Base-by-base conservation (phyloP, 2,797 vertebrate genomes). In the Coregonus suidteri region DNA sequence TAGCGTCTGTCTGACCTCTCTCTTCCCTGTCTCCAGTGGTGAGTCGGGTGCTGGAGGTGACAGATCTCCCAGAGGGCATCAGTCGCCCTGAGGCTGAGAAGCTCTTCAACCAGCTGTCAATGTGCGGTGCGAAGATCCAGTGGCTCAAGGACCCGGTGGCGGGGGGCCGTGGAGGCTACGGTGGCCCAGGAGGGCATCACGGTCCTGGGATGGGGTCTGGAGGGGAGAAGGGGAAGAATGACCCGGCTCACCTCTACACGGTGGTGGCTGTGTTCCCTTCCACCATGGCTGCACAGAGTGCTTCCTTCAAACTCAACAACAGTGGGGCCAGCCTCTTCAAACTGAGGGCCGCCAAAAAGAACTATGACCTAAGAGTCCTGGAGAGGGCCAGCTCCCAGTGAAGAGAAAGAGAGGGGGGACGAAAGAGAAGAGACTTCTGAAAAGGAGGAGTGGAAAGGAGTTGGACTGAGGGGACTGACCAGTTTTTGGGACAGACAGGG, bases 301-400 rank as follows among this genome's bases (percentile, higher is more conserved):
- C 98, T 93, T 98, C 97, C 93, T 96, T 98, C 86, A 98, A 97
- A 94, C 97, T 98, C 88, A 99, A 99, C 95, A 98, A 96, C 95
- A 97, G 96, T 18, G 93, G 92, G 71, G 95, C 95, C 86, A 96
- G 96, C 93, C 96, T 96, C 94, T 99, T 99, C 94, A 98, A 97
- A 89, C 96, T 99, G 90, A 95, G 97, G 52, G 95, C 96, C 77
- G 95, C 98, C 95, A 98, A 97, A 96, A 97, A 96, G 95, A 98
- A 97, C 97, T 98, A 98, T 83, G 97, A 98, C 93, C 90, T 99
- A 92, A 95, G 97, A 56, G 94, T 99, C 88, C 94, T 99, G 93
- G 98, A 99, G 93, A 94, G 97, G 82, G 97, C 97, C 82, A 99
- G 98, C 90, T 99, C 98, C 70, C 98, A 99, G 92, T 99, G 95